phyloP scores from a whole-genome alignment of 2,888 invertebrate species.

The Pelosia muscerda region DNA sequence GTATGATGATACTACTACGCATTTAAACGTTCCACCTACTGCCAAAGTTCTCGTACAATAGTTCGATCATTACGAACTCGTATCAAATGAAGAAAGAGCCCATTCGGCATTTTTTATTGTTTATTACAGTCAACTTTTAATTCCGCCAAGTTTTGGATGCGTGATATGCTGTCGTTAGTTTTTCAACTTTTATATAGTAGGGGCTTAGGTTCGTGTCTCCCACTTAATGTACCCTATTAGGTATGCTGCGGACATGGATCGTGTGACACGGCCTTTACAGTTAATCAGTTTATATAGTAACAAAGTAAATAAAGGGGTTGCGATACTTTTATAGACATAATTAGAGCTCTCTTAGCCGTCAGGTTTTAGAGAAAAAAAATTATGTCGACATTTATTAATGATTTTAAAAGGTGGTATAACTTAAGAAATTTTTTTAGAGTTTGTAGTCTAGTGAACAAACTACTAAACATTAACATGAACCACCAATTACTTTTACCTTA shows the following conservation, averaged over 20 bases:
- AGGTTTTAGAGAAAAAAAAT: too few relatives aligned
- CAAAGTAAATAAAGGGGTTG: slow-evolving; percentile 54
- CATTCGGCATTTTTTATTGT: slow-evolving; percentile 82
- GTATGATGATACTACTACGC: slow-evolving; percentile 27
- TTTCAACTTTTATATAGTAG: slow-evolving; percentile 75
- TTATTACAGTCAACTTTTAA: slow-evolving; percentile 85
- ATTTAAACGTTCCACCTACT: slow-evolving; percentile 37
- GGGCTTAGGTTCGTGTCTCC: slow-evolving; percentile 75
- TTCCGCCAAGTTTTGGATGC: slow-evolving; percentile 83
- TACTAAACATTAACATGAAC: too few relatives aligned
- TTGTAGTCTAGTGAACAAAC: background rate
- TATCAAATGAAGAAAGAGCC: slow-evolving; percentile 73
- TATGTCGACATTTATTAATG: too few relatives aligned
- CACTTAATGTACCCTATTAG: slow-evolving; percentile 78
- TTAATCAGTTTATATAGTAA: slow-evolving; percentile 53
- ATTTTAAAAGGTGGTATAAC: too few relatives aligned
- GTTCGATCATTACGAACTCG: slow-evolving; percentile 67
- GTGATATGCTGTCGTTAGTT: slow-evolving; percentile 81
- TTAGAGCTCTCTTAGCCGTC: background rate
- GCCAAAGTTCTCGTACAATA: slow-evolving; percentile 60
- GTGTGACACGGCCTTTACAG: slow-evolving; percentile 60
- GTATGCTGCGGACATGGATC: slow-evolving; percentile 60
- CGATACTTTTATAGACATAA: slow-evolving; percentile 41
- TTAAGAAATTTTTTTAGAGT: background rate
- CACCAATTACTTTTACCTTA: too few relatives aligned